Conservation (phyloP, 92 coral and sea anemone species). For the Scolanthus callimorphus region DNA sequence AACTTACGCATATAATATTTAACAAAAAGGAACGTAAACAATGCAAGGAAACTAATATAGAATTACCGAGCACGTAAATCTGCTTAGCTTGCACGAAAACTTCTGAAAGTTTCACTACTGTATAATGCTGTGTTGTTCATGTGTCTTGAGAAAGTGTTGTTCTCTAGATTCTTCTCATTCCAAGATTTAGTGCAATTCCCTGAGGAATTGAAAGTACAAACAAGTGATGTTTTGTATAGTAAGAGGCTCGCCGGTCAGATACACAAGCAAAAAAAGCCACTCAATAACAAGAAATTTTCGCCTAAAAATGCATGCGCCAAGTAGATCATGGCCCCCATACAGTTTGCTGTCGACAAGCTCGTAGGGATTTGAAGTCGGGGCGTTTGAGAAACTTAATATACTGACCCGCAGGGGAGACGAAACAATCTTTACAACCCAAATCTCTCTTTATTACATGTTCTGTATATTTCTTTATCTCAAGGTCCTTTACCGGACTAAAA, state of each 20-base stretch:
- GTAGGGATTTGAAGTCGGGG: background rate
- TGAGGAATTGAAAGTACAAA: conserved; percentile 39
- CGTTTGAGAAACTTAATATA: conserved; percentile 23
- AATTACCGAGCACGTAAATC: background rate
- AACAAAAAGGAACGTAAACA: background rate
- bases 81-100: background rate
- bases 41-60: background rate
- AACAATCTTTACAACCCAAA: conserved; percentile 3
- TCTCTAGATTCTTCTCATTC: conserved; percentile 62
- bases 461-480: conserved; percentile 25
- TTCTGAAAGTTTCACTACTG: no score
- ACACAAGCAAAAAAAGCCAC: conserved; percentile 7
- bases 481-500: conserved; percentile 41
- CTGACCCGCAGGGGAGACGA: conserved; percentile 10
- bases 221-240: conserved; percentile 7
- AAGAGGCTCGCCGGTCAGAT: no score
- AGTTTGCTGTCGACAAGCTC: background rate
- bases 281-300: background rate
- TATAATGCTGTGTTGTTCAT: background rate
- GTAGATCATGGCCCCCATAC: background rate
- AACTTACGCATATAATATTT: background rate
- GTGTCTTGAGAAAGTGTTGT: background rate
- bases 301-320: background rate
- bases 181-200: conserved; percentile 66
- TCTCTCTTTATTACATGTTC: conserved; percentile 22